Conservation (phyloP, 2,888 invertebrate genomes). For the Acleris holmiana region DNA sequence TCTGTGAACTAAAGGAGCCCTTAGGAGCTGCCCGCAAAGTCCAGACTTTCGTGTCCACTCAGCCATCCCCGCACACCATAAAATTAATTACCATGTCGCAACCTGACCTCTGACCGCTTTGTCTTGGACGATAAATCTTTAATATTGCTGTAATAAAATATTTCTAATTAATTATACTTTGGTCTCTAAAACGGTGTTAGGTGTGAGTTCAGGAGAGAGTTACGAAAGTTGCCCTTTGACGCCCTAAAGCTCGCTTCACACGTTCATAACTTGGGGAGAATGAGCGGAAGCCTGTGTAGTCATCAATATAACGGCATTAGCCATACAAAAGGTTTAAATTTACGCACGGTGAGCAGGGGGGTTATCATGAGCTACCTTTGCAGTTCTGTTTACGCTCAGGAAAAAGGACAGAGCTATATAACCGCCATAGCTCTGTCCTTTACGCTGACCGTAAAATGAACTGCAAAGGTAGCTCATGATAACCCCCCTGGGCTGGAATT, state of each 20-base stretch:
- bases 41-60: not conserved
- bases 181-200: not conserved
- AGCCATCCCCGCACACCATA: not conserved
- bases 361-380: no score
- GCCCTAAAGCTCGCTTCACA: constrained; percentile 13
- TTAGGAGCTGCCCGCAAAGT: not conserved
- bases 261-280: not conserved
- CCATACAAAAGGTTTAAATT: no score
- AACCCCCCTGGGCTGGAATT: no score
- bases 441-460: no score
- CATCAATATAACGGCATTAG: no score
- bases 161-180: constrained; percentile 14
- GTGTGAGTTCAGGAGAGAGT: not conserved
- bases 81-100: not conserved
- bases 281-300: no score
- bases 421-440: no score
- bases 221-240: constrained; percentile 32
- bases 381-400: no score
- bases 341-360: no score
- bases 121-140: constrained; percentile 12
- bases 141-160: constrained; percentile 10
- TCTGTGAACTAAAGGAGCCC: no score
- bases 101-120: constrained; percentile 7
- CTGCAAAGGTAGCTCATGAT: no score
- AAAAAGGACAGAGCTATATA: no score